Base-by-base conservation (phyloP, 2,797 vertebrate genomes). In the Xerus rutilus region DNA sequence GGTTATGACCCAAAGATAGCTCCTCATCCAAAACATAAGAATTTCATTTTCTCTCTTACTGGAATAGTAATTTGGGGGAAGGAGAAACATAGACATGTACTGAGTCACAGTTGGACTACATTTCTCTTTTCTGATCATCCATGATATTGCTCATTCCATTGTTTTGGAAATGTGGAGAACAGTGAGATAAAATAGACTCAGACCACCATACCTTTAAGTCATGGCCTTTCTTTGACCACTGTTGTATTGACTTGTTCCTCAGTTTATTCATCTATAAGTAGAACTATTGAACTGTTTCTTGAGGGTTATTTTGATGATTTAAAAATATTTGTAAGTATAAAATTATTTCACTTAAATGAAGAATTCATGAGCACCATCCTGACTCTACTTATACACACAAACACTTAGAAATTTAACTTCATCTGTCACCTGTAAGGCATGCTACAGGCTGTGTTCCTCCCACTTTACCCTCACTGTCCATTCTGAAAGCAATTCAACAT, bases 31-130 rank as follows among this genome's bases (percentile, higher is more conserved):
- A 25, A 86, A 52, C 2, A 4, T 70, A 20, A 47, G 7, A 49
- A 57, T 47, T 67, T 47, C 88, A 70, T 88, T 93, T 88, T 86
- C 17, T 86, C 4, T 92, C 20, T 93, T 78, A 23, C n/a, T 78
- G 23, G 15, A 70, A 43, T 17, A 54, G 15, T 54, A 47, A 59
- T 59, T 73, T 30, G 25, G 21, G 17, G 1, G 25, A 90, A 90
- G 6, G 3, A 74, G 28, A 95, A 59, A 77, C 0, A 43, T 1
- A 59, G 11, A n/a, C 0, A 21, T n/a, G 4, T 69, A 69, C 7
- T 35, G 14, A 57, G 5, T 89, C 1, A 21, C 4, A 72, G 1
- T 70, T 84, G 30, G 8, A 4, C 17, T 74, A 54, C 65, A 1
- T 20, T 28, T 77, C 81, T 59, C 25, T 93, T 92, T 93, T 84